These are phyloP conservation scores for Pseudomugil tenellus DNA, from an alignment of 2,797 vertebrate species.

Conservation along the genomic window DNA sequence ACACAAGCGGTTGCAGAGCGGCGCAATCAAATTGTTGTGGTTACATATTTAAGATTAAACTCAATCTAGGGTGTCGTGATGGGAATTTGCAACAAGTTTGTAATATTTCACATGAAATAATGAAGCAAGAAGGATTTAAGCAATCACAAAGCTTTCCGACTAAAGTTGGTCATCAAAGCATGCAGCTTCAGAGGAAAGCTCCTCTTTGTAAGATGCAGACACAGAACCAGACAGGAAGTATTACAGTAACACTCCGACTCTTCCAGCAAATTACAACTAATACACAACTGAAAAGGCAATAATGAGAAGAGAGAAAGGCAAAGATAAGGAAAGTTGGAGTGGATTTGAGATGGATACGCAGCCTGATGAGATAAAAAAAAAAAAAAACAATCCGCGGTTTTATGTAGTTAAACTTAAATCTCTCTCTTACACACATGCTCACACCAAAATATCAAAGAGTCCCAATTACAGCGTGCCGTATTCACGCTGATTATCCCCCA, in stretches of 20 bases:
- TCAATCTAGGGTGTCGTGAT: neutral
- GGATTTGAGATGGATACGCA: slow-evolving; percentile 42
- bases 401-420: slow-evolving; percentile 50
- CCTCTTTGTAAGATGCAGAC: slow-evolving; percentile 1
- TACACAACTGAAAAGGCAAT: neutral
- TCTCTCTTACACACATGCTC: slow-evolving; percentile 37
- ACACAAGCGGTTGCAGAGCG: neutral
- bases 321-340: slow-evolving; percentile 17
- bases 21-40: neutral
- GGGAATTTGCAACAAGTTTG: neutral
- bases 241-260: slow-evolving; percentile 29
- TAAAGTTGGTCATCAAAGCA: slow-evolving; percentile 2
- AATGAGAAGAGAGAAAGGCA: slow-evolving; percentile 2
- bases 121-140: neutral
- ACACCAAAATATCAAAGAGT: slow-evolving; percentile 72
- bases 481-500: slow-evolving; percentile 76
- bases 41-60: neutral
- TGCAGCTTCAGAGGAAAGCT: slow-evolving; percentile 1
- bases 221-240: neutral
- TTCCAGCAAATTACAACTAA: slow-evolving; percentile 10
- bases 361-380: slow-evolving; percentile 68
- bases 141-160: too few species aligned
- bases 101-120: neutral
- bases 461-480: slow-evolving; percentile 75
- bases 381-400: slow-evolving; percentile 56